phyloP scores from a whole-genome alignment of 2,797 vertebrate genomes.

The Champsocephalus esox region DNA sequence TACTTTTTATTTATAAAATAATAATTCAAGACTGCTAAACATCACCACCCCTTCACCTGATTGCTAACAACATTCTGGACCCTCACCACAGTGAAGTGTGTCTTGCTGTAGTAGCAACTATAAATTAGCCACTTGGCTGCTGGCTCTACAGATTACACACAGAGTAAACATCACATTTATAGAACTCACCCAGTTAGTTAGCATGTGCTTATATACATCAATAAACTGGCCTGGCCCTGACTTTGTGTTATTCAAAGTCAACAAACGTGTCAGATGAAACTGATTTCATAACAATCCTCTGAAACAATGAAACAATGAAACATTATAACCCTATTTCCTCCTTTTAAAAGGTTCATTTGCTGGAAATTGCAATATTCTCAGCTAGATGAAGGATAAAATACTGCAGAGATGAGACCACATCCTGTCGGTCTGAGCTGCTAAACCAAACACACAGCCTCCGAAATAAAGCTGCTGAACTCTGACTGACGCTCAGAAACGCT shows the following conservation, averaged over 20 bases:
- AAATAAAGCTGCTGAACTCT: slow-evolving; percentile 54
- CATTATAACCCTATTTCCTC: not conserved
- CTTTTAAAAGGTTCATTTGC: not conserved
- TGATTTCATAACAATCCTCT: not conserved
- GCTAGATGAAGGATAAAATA: slow-evolving; percentile 1
- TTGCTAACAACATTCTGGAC: not conserved
- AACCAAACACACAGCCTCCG: slow-evolving; percentile 36
- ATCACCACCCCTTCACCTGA: not conserved
- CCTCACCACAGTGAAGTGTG: no score
- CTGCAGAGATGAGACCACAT: slow-evolving; percentile 27
- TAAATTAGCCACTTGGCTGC: no score
- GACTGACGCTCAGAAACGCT: slow-evolving; percentile 51
- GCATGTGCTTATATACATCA: no score
- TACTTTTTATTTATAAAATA: not conserved
- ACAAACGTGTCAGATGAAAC: not conserved
- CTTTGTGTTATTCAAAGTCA: not conserved
- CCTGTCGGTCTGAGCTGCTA: slow-evolving; percentile 29
- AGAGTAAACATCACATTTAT: no score
- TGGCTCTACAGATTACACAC: no score
- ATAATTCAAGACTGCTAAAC: no score
- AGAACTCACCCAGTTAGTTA: no score
- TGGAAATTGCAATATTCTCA: slow-evolving; percentile 27
- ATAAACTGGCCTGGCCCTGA: no score
- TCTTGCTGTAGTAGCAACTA: no score
- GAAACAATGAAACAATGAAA: not conserved